Percentiles rank a stretch among this genome's conserved stretches.
phyloP scores from a whole-genome alignment of 2,797 vertebrate genomes.

The Muscicapa striata region DNA sequence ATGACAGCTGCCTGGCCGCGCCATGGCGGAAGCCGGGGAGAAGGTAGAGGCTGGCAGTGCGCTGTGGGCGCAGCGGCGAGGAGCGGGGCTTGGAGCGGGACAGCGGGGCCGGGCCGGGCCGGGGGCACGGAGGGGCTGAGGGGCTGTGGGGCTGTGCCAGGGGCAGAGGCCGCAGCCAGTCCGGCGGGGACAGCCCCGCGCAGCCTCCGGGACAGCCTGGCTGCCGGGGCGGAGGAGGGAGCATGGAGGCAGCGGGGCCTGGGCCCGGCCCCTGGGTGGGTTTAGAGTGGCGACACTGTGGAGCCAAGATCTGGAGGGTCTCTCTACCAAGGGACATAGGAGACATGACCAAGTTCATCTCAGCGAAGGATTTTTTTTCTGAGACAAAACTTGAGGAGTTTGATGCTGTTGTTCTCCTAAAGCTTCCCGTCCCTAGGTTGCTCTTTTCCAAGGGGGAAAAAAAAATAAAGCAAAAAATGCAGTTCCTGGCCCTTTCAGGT shows the following conservation, averaged over 20 bases:
- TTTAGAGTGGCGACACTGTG: not conserved
- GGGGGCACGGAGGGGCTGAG: not conserved
- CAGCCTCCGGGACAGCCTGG: not conserved
- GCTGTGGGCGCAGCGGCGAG: not conserved
- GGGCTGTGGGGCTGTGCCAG: not conserved
- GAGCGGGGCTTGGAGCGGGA: not conserved
- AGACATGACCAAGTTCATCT: not conserved
- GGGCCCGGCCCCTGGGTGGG: not conserved
- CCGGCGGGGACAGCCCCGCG: too few relatives aligned
- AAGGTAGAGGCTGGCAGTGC: conserved; percentile 64
- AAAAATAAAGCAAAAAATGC: not conserved
- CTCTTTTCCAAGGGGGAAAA: not conserved
- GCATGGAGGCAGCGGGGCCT: not conserved
- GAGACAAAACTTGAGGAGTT: not conserved
- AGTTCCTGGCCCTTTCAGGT: not conserved
- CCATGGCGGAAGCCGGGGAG: conserved; percentile 88
- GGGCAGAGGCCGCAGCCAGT: not conserved
- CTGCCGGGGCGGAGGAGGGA: not conserved
- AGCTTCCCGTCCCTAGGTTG: not conserved
- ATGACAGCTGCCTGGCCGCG: conserved; percentile 67
- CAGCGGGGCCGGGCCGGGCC: too few relatives aligned
- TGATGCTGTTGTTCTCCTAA: not conserved
- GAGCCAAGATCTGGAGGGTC: not conserved
- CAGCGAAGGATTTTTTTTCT: not conserved
- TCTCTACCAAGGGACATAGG: not conserved